phyloP scores from a whole-genome alignment of 2,888 invertebrate species.

The Mesoligia furuncula region DNA sequence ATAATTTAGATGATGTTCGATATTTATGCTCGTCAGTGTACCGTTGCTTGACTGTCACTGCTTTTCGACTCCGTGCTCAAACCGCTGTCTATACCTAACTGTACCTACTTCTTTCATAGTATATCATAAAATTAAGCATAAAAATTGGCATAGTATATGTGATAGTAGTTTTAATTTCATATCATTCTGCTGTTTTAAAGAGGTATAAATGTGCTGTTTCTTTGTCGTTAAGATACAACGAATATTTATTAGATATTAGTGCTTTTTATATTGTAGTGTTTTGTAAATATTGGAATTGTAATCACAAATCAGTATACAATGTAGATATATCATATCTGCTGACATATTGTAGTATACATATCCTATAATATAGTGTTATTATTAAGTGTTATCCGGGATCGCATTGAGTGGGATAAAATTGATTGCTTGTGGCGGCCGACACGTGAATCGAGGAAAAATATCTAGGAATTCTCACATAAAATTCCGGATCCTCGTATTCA shows the following conservation, averaged over 20 bases:
- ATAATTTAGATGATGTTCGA: conserved; percentile 42
- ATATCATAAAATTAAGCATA: conserved; percentile 44
- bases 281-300: conserved; percentile 54
- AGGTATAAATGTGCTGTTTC: conserved; percentile 42
- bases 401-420: conserved; percentile 40
- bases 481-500: neutral
- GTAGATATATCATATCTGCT: conserved; percentile 54
- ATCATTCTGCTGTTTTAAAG: conserved; percentile 49
- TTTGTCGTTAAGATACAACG: conserved; percentile 68
- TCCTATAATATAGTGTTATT: conserved; percentile 28
- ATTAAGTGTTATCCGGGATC: conserved; percentile 31
- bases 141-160: conserved; percentile 59
- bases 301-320: conserved; percentile 33
- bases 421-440: conserved; percentile 21
- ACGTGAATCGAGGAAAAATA: neutral
- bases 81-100: conserved; percentile 45
- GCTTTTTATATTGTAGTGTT: conserved; percentile 65
- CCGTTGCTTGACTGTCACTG: conserved; percentile 64
- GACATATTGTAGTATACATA: conserved; percentile 59
- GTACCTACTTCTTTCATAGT: conserved; percentile 32
- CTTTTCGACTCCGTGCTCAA: conserved; percentile 66
- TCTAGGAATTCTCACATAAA: neutral
- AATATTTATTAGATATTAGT: conserved; percentile 68
- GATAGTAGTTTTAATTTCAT: conserved; percentile 65
- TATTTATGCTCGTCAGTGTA: conserved; percentile 59